Evolutionary conservation across 35 echinoderm and acorn worm genomes (phyloP).

Genomic region (Apostichopus japonicus): DNA sequence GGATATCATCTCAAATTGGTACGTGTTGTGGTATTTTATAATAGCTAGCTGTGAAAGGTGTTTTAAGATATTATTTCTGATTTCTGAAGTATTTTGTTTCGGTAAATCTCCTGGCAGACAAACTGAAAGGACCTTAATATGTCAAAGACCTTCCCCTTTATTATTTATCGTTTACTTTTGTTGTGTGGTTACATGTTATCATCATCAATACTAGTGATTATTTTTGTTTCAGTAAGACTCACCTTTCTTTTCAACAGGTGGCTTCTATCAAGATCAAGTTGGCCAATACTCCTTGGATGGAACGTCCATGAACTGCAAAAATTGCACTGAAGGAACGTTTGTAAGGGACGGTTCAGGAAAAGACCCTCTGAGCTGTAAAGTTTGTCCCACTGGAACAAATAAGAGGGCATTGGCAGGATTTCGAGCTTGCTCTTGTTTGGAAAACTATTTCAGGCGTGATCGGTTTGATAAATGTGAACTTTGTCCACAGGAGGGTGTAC

Average conservation of each 20-base stretch:
- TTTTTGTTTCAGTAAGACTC: too few relatives aligned
- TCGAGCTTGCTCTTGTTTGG: conserved; percentile 56
- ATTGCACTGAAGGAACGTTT: conserved; percentile 54
- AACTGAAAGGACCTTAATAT: too few relatives aligned
- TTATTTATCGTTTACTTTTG: too few relatives aligned
- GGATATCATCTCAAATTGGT: too few relatives aligned
- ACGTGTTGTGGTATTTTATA: too few relatives aligned
- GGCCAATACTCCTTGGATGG: background rate
- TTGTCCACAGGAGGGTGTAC: background rate
- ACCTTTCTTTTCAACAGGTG: background rate
- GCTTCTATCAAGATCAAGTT: conserved; percentile 23
- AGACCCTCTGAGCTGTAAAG: conserved; percentile 13
- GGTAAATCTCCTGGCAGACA: too few relatives aligned
- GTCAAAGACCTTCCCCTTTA: too few relatives aligned
- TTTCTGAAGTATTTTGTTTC: too few relatives aligned
- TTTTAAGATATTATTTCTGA: too few relatives aligned
- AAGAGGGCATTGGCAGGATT: conserved; percentile 18
- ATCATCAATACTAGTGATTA: too few relatives aligned
- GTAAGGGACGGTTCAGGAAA: background rate
- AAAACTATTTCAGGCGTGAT: conserved; percentile 24
- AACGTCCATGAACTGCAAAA: conserved; percentile 5
- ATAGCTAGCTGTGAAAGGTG: too few relatives aligned
- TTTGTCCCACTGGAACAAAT: conserved; percentile 54
- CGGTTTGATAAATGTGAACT: conserved; percentile 6
- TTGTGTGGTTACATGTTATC: too few relatives aligned